A percentile compares a stretch with the other conserved stretches of the same genome.
These are phyloP conservation scores for Netelia melanura DNA, from an alignment of 2,888 invertebrate genomes.

Conservation along the genomic window DNA sequence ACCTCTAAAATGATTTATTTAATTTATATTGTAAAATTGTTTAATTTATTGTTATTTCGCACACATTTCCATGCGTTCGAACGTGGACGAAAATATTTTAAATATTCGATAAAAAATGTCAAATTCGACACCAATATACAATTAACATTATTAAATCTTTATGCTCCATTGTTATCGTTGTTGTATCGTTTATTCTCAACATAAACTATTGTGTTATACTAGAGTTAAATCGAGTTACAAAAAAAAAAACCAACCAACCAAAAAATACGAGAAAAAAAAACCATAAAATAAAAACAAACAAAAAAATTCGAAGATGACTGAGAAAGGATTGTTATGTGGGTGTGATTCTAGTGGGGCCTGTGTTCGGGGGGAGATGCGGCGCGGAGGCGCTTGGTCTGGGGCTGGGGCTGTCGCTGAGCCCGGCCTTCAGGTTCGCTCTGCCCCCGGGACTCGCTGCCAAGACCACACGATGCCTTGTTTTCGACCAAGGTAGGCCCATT, in stretches of 20 bases:
- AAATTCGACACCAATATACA: too few relatives aligned
- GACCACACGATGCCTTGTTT: conserved; percentile 85
- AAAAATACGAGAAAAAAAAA: too few relatives aligned
- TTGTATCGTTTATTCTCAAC: neutral
- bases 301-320: conserved; percentile 77
- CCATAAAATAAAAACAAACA: neutral
- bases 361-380: conserved; percentile 85
- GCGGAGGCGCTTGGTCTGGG: conserved; percentile 85
- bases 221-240: neutral
- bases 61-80: too few relatives aligned
- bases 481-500: conserved; percentile 85
- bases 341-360: conserved; percentile 85
- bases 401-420: conserved; percentile 84
- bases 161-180: neutral
- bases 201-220: neutral
- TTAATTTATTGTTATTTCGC: too few relatives aligned
- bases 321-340: conserved; percentile 81
- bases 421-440: conserved; percentile 85
- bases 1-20: too few relatives aligned
- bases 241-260: neutral
- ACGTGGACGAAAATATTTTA: too few relatives aligned
- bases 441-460: conserved; percentile 85
- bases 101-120: too few relatives aligned
- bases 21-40: too few relatives aligned
- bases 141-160: neutral